Conservation (phyloP, 2,888 invertebrate species). For the Sepioteuthis lessoniana region DNA sequence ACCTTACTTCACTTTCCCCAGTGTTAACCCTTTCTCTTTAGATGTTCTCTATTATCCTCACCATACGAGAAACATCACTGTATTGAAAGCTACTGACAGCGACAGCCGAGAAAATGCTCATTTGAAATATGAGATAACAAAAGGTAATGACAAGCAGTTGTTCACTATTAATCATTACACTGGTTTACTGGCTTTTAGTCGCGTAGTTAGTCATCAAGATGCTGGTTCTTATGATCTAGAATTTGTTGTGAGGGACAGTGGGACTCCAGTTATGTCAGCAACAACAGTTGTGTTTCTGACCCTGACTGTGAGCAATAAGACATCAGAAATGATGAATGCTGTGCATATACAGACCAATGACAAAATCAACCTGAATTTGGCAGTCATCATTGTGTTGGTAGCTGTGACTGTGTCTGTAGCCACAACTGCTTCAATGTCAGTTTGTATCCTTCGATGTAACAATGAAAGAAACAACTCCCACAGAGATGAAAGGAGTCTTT, state of each 20-base stretch:
- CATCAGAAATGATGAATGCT: conserved; percentile 33
- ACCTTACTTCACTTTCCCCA: conserved; percentile 50
- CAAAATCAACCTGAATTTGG: background rate
- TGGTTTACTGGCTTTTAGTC: background rate
- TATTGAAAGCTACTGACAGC: background rate
- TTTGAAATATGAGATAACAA: background rate
- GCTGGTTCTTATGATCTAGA: background rate
- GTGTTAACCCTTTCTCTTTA: background rate
- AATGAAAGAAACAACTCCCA: conserved; percentile 10
- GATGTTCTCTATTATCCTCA: background rate
- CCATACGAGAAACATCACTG: background rate
- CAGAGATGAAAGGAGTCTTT: background rate
- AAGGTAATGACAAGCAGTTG: conserved; percentile 4
- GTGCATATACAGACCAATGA: conserved; percentile 1
- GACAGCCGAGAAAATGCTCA: background rate
- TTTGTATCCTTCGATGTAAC: conserved; percentile 23
- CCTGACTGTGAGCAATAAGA: conserved; percentile 21
- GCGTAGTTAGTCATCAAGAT: background rate
- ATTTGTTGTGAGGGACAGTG: conserved; percentile 33
- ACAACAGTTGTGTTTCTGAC: conserved; percentile 11
- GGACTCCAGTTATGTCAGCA: background rate
- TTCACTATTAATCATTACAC: background rate
- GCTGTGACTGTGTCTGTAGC: conserved; percentile 23
- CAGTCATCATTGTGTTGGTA: conserved; percentile 10
- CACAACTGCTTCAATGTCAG: conserved; percentile 23